Percentiles rank a stretch among this genome's conserved stretches.
Conservation (phyloP, 2,797 vertebrate species). For the Galaxias olidus region DNA sequence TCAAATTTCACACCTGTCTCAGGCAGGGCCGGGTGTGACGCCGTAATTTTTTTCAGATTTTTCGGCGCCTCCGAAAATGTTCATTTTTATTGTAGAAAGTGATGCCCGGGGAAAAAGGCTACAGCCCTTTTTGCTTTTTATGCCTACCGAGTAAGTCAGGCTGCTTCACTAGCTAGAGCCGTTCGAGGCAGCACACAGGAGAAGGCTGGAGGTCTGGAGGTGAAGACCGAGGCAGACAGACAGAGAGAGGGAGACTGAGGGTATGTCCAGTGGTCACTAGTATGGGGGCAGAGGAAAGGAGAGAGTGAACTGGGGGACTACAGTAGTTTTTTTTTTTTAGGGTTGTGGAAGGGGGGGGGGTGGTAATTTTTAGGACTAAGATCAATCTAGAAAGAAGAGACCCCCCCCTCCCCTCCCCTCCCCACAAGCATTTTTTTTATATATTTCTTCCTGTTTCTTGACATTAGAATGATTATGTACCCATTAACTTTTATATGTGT, state of each 20-base stretch:
- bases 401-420: slow-evolving; percentile 56
- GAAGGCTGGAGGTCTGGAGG: slow-evolving; percentile 31
- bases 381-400: slow-evolving; percentile 61
- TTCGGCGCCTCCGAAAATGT: slow-evolving; percentile 66
- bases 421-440: slow-evolving; percentile 59
- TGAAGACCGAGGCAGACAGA: slow-evolving; percentile 62
- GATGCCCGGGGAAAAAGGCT: slow-evolving; percentile 81
- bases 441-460: slow-evolving; percentile 26
- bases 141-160: slow-evolving; percentile 72
- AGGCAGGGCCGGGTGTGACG: slow-evolving; percentile 25
- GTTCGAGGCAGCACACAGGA: slow-evolving; percentile 71
- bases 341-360: slow-evolving; percentile 21
- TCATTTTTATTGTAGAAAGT: slow-evolving; percentile 83
- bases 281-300: slow-evolving; percentile 34
- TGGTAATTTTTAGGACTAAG: slow-evolving; percentile 62
- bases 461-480: slow-evolving; percentile 59
- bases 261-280: not conserved
- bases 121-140: slow-evolving; percentile 74
- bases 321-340: slow-evolving; percentile 38
- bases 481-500: slow-evolving; percentile 38
- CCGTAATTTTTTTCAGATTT: slow-evolving; percentile 78
- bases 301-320: slow-evolving; percentile 43
- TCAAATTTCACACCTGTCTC: slow-evolving; percentile 61
- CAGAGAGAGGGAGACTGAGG: slow-evolving; percentile 52
- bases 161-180: slow-evolving; percentile 73